Base-by-base conservation (phyloP, 1,140 invertebrate genomes). In the Eciton burchellii region DNA sequence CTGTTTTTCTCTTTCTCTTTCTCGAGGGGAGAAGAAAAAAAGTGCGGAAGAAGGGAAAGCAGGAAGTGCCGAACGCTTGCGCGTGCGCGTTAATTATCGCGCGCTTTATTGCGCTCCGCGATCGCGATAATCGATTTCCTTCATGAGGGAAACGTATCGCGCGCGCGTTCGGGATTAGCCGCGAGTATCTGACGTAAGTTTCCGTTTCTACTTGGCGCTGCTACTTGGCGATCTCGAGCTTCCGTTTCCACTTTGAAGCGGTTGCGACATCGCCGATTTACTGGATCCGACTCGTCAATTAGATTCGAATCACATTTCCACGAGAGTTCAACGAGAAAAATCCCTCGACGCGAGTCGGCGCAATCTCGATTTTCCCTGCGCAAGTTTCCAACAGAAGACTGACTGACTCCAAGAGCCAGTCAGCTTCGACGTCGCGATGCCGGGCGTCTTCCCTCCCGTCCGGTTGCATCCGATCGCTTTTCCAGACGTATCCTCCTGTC, bases 1-100 rank as follows among this genome's bases (percentile, higher is more conserved):
- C 88, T 85, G 76, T 49, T 79, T 73, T 59, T 68, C 21, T 77
- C 56, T 29, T 43, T 19, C 43, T 43, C 35, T 68, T 6, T 14
- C n/a, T 26, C 24, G 74, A 21, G 62, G 35, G 43, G 29, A 43
- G 47, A 9, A 0, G 26, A 45, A 5, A 21, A 77, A 77, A 77
- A 68, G 21, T 54, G 74, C 74, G 74, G 63, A 79, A 79, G 41
- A 79, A 70, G 63, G 65, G 74, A 79, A 79, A 79, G 63, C 62
- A 68, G 74, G 74, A 79, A 79, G 74, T 68, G 35, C 29, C 24
- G 49, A 79, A 56, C 45, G 41, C 21, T 21, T 21, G 47, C 49
- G 54, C 49, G 35, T 35, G 62, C 54, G 71, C 24, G 59, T 76
- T 76, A 76, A 76, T 76, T 59, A 66, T 49, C n/a, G 52, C 35